Conservation (phyloP, 1,140 invertebrate genomes). For the Drosophila pseudoobscura region DNA sequence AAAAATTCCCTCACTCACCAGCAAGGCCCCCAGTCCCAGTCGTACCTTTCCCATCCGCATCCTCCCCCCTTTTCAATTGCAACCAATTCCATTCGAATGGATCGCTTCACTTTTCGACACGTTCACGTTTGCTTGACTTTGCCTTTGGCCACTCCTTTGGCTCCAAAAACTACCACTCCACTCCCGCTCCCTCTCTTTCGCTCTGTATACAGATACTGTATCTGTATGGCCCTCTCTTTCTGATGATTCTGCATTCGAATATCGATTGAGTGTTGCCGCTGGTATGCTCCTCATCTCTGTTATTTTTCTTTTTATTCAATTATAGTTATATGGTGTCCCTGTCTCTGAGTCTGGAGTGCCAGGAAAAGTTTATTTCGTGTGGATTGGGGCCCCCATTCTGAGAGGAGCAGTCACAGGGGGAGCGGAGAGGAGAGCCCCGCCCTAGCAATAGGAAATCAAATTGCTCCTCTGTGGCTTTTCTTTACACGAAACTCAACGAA, state of each 20-base stretch:
- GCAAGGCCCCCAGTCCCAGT: too few species aligned
- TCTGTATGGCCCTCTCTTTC: slow-evolving; percentile 1
- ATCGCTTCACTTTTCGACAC: slow-evolving; percentile 56
- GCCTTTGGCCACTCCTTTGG: slow-evolving; percentile 58
- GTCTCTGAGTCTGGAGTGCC: slow-evolving; percentile 37
- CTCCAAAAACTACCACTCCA: slow-evolving; percentile 1
- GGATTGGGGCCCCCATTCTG: not conserved
- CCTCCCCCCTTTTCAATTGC: slow-evolving; percentile 22
- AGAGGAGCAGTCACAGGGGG: too few species aligned
- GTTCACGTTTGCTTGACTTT: slow-evolving; percentile 62
- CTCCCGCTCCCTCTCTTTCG: not conserved
- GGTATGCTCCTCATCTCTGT: slow-evolving; percentile 5
- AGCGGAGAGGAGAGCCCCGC: not conserved
- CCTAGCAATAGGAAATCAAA: slow-evolving; percentile 51
- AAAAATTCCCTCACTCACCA: slow-evolving; percentile 30
- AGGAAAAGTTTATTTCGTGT: slow-evolving; percentile 48
- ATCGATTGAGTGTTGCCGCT: slow-evolving; percentile 59
- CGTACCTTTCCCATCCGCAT: not conserved
- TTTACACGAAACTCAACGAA: slow-evolving; percentile 48
- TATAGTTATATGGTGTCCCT: slow-evolving; percentile 60
- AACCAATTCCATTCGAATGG: slow-evolving; percentile 34
- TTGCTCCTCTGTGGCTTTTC: slow-evolving; percentile 51
- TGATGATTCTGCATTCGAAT: slow-evolving; percentile 35
- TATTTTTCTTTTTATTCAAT: slow-evolving; percentile 66
- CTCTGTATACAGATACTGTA: too few species aligned